Conservation (phyloP, 2,888 invertebrate species). For the Limnephilus rhombicus region DNA sequence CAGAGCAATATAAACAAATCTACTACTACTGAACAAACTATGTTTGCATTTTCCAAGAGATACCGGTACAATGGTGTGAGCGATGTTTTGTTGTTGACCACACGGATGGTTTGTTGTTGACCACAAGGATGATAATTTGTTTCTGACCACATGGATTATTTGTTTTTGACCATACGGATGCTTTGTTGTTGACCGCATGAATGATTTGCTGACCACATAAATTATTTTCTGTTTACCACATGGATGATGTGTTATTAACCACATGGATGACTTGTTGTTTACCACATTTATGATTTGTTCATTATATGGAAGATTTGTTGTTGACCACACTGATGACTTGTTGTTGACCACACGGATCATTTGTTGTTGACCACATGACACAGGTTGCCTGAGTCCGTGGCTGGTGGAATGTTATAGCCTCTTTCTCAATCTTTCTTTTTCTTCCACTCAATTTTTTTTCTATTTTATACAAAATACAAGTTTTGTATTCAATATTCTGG, state of each 20-base stretch:
- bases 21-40: neutral
- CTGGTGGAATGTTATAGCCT: neutral
- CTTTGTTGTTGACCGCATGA: neutral
- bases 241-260: neutral
- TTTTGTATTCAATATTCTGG: neutral
- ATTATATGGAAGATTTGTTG: too few relatives aligned
- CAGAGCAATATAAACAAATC: slow-evolving; percentile 55
- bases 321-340: neutral
- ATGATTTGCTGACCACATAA: too few relatives aligned
- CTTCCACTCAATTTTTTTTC: neutral
- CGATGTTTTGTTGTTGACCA: neutral
- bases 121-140: neutral
- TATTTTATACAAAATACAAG: neutral
- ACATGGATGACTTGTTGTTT: neutral
- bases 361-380: too few relatives aligned
- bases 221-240: neutral
- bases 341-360: neutral
- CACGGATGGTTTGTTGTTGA: neutral
- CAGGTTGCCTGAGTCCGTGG: neutral
- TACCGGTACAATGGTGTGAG: neutral
- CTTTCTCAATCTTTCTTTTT: too few relatives aligned
- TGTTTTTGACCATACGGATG: neutral
- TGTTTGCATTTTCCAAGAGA: neutral
- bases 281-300: neutral
- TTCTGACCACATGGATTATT: neutral